Evolutionary conservation across 2,113 vertebrate genomes (phyloP).

Genomic region (Albula glossodonta): DNA sequence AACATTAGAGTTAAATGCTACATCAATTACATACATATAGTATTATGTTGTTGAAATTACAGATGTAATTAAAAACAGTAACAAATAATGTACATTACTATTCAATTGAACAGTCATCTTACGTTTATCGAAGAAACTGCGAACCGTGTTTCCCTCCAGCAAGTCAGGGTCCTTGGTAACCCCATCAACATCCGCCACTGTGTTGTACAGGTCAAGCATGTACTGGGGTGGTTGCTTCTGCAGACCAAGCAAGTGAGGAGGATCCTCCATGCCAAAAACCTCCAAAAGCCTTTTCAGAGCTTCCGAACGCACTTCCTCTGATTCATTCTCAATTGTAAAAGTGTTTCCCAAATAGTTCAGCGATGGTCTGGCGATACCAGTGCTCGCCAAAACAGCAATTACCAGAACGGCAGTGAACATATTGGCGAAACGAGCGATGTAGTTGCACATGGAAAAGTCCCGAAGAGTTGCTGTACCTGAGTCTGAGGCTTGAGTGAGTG

Average conservation of each 20-base stretch:
- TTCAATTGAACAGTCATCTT: slow-evolving; percentile 48
- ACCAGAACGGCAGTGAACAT: slow-evolving; percentile 53
- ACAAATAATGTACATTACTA: too few relatives aligned
- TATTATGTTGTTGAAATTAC: neutral
- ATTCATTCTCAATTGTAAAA: slow-evolving; percentile 38
- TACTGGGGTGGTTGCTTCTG: slow-evolving; percentile 84
- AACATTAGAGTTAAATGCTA: neutral
- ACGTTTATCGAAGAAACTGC: slow-evolving; percentile 89
- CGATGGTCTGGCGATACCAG: slow-evolving; percentile 50
- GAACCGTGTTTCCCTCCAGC: slow-evolving; percentile 85
- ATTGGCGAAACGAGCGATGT: neutral
- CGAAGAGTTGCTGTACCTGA: slow-evolving; percentile 25
- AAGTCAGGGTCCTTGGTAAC: slow-evolving; percentile 82
- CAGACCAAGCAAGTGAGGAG: slow-evolving; percentile 63
- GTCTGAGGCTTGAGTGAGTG: slow-evolving; percentile 51
- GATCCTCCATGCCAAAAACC: slow-evolving; percentile 86
- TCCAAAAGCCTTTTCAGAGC: slow-evolving; percentile 83
- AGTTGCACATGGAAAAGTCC: neutral
- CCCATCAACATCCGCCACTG: slow-evolving; percentile 80
- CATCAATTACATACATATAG: neutral
- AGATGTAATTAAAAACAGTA: too few relatives aligned
- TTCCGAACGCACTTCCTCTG: slow-evolving; percentile 62
- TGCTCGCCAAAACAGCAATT: slow-evolving; percentile 38
- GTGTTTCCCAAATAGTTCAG: slow-evolving; percentile 44
- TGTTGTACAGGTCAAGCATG: slow-evolving; percentile 89